Base-by-base conservation (phyloP, 2,113 vertebrate species). In the Corvus cornix region DNA sequence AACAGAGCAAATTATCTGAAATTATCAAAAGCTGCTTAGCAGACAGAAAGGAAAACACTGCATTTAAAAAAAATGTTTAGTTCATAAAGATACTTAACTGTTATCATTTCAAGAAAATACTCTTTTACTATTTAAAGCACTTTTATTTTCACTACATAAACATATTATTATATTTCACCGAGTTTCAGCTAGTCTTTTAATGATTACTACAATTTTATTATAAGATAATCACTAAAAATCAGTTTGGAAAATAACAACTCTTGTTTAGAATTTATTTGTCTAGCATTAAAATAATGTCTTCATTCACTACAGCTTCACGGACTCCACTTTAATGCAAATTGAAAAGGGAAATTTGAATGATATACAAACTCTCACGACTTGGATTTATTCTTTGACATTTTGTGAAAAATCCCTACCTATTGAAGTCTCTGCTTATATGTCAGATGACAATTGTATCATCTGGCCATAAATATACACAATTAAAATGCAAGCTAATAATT, bases 331-430 rank as follows among this genome's bases (percentile, higher is more conserved):
- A 80, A 52, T 27, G 4, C 3, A 75, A 87, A 68, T 19, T 55
- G 15, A 43, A 90, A 86, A 73, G 44, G 9, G 33, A 72, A 39
- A 39, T 56, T 24, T 59, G 4, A 76, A 18, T 44, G 6, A 70
- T 35, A 67, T 2, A 8, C 6, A n/a, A 59, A 67, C 28, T 67
- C 17, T 44, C 2, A 0, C 15, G 8, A 39, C 11, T 21, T 17
- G 22, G 14, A 79, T 9, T 70, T 73, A 6, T 66, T 46, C 43
- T 55, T 56, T 1, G 0, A 17, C 48, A 68, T 68, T 90, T 83
- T 72, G 20, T 49, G 55, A 80, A 64, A 76, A 77, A 46, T 49
- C 1, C 1, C 31, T 39, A 31, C 13, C 56, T 77, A 18, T 23
- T 79, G n/a, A 69, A 69, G 23, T 39, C 10, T 70, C 27, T 76